Percentiles rank a stretch among this genome's conserved stretches.
Evolutionary conservation across 2,888 invertebrate genomes (phyloP).

Genomic region (Dryococelus australis): DNA sequence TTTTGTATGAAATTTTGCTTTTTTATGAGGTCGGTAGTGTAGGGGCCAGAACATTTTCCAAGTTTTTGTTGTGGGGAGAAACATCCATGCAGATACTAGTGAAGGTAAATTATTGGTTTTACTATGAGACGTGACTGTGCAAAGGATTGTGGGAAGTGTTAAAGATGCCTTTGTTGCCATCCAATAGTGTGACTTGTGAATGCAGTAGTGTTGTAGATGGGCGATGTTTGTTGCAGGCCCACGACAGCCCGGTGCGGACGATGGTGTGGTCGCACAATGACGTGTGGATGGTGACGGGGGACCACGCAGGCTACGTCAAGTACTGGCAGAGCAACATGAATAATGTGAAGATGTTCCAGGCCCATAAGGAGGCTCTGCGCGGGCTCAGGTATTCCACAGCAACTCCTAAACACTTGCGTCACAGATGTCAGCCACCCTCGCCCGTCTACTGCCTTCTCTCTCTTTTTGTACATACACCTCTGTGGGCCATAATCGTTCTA

Average conservation of each 20-base stretch:
- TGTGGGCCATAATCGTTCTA: neutral
- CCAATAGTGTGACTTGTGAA: too few species aligned
- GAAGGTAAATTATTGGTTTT: too few species aligned
- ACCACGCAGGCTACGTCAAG: conserved; percentile 98
- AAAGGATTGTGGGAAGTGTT: too few species aligned
- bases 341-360: conserved; percentile 99
- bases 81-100: too few species aligned
- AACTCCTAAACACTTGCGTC: neutral
- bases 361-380: conserved; percentile 99
- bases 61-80: too few species aligned
- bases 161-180: too few species aligned
- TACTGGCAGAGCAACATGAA: conserved; percentile 99
- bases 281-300: conserved; percentile 99
- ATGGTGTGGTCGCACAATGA: conserved; percentile 99
- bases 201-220: too few species aligned
- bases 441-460: neutral
- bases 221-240: conserved; percentile 72
- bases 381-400: conserved; percentile 85
- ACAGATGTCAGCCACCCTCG: neutral
- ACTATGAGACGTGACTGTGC: too few species aligned
- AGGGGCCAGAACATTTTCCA: too few species aligned
- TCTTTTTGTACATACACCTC: too few species aligned
- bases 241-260: conserved; percentile 97
- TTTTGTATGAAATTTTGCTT: too few species aligned
- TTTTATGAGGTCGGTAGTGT: too few species aligned